These are phyloP conservation scores for Xestoiulus laeticollis DNA, from an alignment of 2,888 invertebrate species.

Conservation along the genomic window DNA sequence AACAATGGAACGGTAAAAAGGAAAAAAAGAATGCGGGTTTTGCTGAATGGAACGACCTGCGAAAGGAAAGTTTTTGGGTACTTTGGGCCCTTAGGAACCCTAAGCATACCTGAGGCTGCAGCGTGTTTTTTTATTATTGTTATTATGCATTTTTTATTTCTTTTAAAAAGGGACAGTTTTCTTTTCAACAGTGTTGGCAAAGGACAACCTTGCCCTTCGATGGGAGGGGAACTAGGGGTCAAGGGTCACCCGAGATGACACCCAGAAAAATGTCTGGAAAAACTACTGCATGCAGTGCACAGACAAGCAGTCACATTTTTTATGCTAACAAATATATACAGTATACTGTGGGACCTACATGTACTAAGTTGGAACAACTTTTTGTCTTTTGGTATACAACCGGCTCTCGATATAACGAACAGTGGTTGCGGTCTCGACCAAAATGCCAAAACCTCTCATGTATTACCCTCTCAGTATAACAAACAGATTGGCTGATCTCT, in stretches of 20 bases:
- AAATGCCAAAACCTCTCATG: too few relatives aligned
- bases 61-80: not conserved
- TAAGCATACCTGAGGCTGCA: not conserved
- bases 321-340: too few relatives aligned
- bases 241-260: not conserved
- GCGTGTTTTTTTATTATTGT: not conserved
- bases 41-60: not conserved
- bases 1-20: not conserved
- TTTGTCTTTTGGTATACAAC: too few relatives aligned
- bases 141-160: constrained; percentile 14
- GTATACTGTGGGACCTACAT: too few relatives aligned
- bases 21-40: not conserved
- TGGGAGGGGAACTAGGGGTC: not conserved
- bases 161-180: not conserved
- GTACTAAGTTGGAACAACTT: too few relatives aligned
- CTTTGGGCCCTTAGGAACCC: not conserved
- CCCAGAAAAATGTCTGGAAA: constrained; percentile 12
- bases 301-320: too few relatives aligned
- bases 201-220: not conserved
- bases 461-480: too few relatives aligned
- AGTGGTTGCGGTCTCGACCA: too few relatives aligned
- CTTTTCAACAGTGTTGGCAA: not conserved
- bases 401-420: too few relatives aligned
- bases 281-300: too few relatives aligned
- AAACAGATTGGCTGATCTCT: too few relatives aligned